phyloP scores from a whole-genome alignment of 2,888 invertebrate genomes.

The Spisula subtruncata region DNA sequence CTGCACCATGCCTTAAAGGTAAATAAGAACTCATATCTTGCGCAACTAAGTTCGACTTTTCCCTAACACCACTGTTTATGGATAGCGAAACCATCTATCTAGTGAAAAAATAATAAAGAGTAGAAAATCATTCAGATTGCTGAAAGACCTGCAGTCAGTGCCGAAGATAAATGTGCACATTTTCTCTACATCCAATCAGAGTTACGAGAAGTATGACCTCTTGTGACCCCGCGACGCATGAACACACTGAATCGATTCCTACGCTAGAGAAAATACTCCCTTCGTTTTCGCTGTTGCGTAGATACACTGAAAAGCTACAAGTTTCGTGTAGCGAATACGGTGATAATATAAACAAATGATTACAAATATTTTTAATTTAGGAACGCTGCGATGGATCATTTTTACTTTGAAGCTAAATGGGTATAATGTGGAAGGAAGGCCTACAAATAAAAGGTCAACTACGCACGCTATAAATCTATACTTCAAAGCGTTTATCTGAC shows the following conservation, averaged over 20 bases:
- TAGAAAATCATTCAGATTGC: constrained; percentile 80
- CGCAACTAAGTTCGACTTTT: constrained; percentile 71
- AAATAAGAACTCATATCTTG: constrained; percentile 84
- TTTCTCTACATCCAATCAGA: constrained; percentile 82
- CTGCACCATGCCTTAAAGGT: constrained; percentile 81
- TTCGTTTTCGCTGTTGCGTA: constrained; percentile 72
- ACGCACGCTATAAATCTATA: constrained; percentile 73
- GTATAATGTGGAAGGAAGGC: constrained; percentile 73
- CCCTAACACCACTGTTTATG: constrained; percentile 75
- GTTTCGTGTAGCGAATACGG: constrained; percentile 73
- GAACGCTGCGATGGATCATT: constrained; percentile 64
- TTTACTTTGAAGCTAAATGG: constrained; percentile 68
- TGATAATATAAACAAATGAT: constrained; percentile 80
- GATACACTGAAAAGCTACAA: constrained; percentile 74
- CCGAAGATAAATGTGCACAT: constrained; percentile 82
- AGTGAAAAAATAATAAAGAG: constrained; percentile 80
- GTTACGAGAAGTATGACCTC: constrained; percentile 79
- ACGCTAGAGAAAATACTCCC: constrained; percentile 82
- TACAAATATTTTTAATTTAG: constrained; percentile 71
- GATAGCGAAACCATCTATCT: constrained; percentile 82
- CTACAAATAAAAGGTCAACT: constrained; percentile 65
- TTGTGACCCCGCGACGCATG: constrained; percentile 78
- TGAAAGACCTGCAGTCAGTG: constrained; percentile 78
- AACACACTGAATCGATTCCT: constrained; percentile 78
- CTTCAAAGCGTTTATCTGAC: constrained; percentile 77